A percentile compares a stretch with the other conserved stretches of the same genome.
These are phyloP conservation scores for Galeopsomyia nigrocyanea DNA, from an alignment of 2,888 invertebrate species.

Conservation along the genomic window DNA sequence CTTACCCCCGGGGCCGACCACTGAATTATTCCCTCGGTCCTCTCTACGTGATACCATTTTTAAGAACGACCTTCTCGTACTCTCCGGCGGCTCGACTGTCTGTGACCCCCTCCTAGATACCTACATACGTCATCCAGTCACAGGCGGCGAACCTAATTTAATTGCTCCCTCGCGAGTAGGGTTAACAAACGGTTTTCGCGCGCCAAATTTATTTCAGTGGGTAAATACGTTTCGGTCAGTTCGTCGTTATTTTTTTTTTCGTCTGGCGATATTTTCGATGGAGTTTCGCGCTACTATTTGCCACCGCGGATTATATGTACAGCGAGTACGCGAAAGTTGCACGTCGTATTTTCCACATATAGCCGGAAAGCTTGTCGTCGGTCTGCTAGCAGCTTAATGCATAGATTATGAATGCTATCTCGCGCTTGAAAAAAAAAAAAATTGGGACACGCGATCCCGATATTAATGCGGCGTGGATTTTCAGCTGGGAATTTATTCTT, in stretches of 20 bases:
- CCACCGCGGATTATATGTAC: background rate
- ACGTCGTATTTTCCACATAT: background rate
- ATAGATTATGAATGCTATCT: slow-evolving; percentile 32
- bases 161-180: slow-evolving; percentile 33
- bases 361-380: slow-evolving; percentile 3
- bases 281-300: slow-evolving; percentile 10
- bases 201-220: slow-evolving; percentile 28
- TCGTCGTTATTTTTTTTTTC: too few relatives aligned
- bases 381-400: slow-evolving; percentile 23
- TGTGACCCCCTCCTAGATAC: background rate
- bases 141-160: slow-evolving; percentile 33
- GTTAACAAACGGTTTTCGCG: background rate
- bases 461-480: slow-evolving; percentile 31
- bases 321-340: too few relatives aligned
- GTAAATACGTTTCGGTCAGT: too few relatives aligned
- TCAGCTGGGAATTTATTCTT: background rate
- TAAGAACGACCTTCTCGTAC: slow-evolving; percentile 6
- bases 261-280: slow-evolving; percentile 13
- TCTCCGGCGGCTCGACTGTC: background rate
- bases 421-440: background rate
- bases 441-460: slow-evolving; percentile 27
- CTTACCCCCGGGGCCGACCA: background rate
- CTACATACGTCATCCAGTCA: slow-evolving; percentile 24
- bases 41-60: slow-evolving; percentile 37
- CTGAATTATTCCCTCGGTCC: slow-evolving; percentile 34